phyloP scores from a whole-genome alignment of 1,140 invertebrate species.

The Littorina saxatilis region DNA sequence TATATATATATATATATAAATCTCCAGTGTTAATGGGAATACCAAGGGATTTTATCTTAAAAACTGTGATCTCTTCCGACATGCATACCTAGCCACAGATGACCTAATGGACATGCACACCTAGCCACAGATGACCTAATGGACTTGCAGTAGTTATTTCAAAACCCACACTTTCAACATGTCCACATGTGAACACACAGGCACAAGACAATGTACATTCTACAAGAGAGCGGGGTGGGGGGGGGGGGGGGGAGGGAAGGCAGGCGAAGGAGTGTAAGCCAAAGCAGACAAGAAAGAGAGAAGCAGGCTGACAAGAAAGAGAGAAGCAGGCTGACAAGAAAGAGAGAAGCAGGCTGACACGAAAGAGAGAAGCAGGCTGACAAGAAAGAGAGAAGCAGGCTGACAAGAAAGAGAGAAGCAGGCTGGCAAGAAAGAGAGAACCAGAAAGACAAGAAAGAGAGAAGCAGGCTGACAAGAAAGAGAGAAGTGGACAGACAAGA shows the following conservation, averaged over 20 bases:
- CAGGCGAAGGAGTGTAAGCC: background rate
- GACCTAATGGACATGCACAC: no score
- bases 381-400: background rate
- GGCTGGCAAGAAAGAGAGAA: background rate
- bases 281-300: background rate
- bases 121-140: no score
- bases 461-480: background rate
- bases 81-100: no score
- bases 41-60: no score
- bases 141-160: no score
- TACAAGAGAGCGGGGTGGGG: background rate
- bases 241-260: background rate
- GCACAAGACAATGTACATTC: no score
- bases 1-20: no score
- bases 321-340: background rate
- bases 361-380: background rate
- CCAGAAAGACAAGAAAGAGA: background rate
- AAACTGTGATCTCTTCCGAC: no score
- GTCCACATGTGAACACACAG: no score
- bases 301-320: background rate
- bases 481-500: background rate
- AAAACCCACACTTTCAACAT: no score
- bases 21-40: no score
- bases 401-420: background rate
- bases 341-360: background rate